Percentiles rank a stretch among this genome's conserved stretches.
phyloP scores from a whole-genome alignment of 2,888 invertebrate genomes.

The Diploptera punctata region DNA sequence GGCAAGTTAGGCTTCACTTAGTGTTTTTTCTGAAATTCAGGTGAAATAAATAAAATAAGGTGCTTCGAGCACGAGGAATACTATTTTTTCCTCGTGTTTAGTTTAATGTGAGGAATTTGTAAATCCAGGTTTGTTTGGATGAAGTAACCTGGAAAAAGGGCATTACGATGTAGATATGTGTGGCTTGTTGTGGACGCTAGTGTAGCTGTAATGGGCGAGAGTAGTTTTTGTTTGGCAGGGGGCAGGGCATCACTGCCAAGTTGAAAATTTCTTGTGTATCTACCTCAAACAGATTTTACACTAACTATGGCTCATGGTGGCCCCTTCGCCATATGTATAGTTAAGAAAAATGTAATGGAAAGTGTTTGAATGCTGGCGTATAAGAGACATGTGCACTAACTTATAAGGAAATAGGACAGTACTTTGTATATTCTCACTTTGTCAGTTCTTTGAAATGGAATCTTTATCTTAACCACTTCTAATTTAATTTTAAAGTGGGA shows the following conservation, averaged over 20 bases:
- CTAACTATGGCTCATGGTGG: too few species aligned
- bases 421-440: too few species aligned
- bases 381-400: conserved; percentile 1
- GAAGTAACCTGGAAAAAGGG: conserved; percentile 1
- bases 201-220: too few species aligned
- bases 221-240: too few species aligned
- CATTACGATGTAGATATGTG: conserved; percentile 7
- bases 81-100: conserved; percentile 21
- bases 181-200: conserved; percentile 8
- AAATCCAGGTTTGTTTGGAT: conserved; percentile 1
- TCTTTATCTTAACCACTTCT: too few species aligned
- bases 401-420: too few species aligned
- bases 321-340: background rate
- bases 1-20: conserved; percentile 29
- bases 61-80: conserved; percentile 27
- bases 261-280: background rate
- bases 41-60: conserved; percentile 26
- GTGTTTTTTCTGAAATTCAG: conserved; percentile 24
- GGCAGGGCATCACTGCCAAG: too few species aligned
- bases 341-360: background rate
- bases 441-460: too few species aligned
- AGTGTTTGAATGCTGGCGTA: background rate
- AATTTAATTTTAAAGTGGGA: too few species aligned
- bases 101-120: conserved; percentile 37
- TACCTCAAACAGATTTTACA: conserved; percentile 27